phyloP scores from a whole-genome alignment of 2,113 vertebrate species.

The Xiphophorus maculatus region DNA sequence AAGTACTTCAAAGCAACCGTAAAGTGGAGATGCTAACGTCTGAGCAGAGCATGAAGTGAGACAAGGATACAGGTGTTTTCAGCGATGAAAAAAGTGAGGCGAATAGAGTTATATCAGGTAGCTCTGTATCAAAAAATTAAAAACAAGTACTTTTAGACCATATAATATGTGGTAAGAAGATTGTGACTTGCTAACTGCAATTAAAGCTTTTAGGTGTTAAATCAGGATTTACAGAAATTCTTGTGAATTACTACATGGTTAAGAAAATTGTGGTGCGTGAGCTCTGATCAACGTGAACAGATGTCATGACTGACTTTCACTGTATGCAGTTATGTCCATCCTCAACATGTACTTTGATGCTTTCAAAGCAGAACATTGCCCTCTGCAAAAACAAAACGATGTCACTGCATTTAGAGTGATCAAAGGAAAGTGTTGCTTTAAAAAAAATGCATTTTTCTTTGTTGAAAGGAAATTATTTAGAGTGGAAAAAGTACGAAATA shows the following conservation, averaged over 20 bases:
- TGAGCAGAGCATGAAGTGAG: not conserved
- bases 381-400: no score
- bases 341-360: no score
- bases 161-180: not conserved
- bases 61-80: not conserved
- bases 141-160: not conserved
- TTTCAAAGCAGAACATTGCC: no score
- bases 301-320: no score
- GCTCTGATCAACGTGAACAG: no score
- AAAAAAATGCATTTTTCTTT: no score
- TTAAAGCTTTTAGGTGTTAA: not conserved
- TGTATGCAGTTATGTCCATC: no score
- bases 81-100: not conserved
- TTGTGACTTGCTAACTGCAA: not conserved
- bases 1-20: constrained; percentile 32
- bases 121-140: not conserved
- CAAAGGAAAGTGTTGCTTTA: no score
- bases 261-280: not conserved
- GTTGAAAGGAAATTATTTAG: no score
- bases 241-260: not conserved
- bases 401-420: no score
- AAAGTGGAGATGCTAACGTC: not conserved
- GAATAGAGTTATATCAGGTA: not conserved
- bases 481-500: not conserved
- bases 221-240: not conserved